phyloP scores from a whole-genome alignment of 2,797 vertebrate genomes.

The Onychomys arenicola region DNA sequence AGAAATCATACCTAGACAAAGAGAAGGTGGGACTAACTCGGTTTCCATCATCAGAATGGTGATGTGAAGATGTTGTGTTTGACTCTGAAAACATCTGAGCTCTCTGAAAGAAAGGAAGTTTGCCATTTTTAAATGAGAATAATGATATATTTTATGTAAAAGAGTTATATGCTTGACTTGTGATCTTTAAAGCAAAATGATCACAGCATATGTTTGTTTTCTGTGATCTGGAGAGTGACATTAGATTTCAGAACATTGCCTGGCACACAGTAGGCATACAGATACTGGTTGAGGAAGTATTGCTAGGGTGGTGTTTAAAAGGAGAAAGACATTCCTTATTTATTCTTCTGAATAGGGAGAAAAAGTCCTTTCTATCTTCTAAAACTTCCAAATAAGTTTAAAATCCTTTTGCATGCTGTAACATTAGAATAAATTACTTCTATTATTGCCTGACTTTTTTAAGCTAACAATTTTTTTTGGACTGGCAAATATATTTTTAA shows the following conservation, averaged over 20 bases:
- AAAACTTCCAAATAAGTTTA: conserved; percentile 74
- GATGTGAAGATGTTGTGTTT: conserved; percentile 55
- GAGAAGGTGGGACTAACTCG: conserved; percentile 43
- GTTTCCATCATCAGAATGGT: conserved; percentile 29
- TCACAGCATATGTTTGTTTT: conserved; percentile 72
- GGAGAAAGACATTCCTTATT: conserved; percentile 6
- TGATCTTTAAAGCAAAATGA: conserved; percentile 79
- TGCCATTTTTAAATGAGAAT: conserved; percentile 70
- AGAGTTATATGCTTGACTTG: conserved; percentile 65
- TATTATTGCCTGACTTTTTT: conserved; percentile 75
- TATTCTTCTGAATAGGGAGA: conserved; percentile 8
- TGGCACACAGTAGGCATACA: conserved; percentile 66
- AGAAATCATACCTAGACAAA: conserved; percentile 19
- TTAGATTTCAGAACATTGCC: conserved; percentile 63
- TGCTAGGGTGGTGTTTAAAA: background rate
- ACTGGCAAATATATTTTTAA: conserved; percentile 83
- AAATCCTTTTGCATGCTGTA: conserved; percentile 38
- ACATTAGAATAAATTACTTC: conserved; percentile 80
- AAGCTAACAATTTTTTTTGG: conserved; percentile 74
- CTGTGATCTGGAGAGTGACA: conserved; percentile 64
- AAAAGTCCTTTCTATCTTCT: conserved; percentile 39
- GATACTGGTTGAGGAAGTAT: conserved; percentile 30
- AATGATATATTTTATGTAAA: conserved; percentile 76
- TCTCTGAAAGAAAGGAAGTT: conserved; percentile 66
- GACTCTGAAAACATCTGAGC: conserved; percentile 70